A percentile compares a stretch with the other conserved stretches of the same genome.
Evolutionary conservation across 1,140 invertebrate species (phyloP).

Genomic region (Dermatophagoides farinae): DNA sequence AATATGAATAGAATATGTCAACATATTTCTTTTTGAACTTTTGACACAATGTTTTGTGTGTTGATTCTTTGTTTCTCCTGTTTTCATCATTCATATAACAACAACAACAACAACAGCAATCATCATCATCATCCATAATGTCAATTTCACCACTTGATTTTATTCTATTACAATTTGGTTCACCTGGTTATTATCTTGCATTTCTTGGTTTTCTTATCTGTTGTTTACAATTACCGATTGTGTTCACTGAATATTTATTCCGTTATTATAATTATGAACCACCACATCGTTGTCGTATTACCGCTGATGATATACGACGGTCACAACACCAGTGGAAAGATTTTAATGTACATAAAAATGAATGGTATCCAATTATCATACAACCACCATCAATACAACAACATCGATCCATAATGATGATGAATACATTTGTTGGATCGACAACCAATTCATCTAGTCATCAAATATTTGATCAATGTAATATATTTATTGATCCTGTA

Average conservation of each 20-base stretch:
- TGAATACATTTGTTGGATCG: not conserved
- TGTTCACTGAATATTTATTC: conserved; percentile 28
- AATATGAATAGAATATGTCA: no score
- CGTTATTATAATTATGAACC: conserved; percentile 29
- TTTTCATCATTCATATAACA: no score
- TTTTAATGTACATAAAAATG: conserved; percentile 9
- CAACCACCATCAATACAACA: not conserved
- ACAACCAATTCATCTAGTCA: not conserved
- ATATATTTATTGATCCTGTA: conserved; percentile 21
- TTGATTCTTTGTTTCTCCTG: no score
- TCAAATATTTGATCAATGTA: conserved; percentile 14
- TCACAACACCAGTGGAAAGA: not conserved
- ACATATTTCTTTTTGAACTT: no score
- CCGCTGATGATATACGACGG: not conserved
- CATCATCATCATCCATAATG: not conserved
- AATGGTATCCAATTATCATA: conserved; percentile 14
- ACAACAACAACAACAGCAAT: no score
- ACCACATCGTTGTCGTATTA: conserved; percentile 28
- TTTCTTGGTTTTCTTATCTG: conserved; percentile 28
- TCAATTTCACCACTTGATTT: conserved; percentile 40
- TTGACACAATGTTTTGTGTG: no score
- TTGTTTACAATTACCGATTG: conserved; percentile 30
- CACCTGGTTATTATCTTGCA: conserved; percentile 28
- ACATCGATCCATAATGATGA: not conserved
- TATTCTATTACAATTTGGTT: conserved; percentile 21